These are phyloP conservation scores for Elaeidobius kamerunicus DNA, from an alignment of 2,888 invertebrate genomes.

Conservation along the genomic window DNA sequence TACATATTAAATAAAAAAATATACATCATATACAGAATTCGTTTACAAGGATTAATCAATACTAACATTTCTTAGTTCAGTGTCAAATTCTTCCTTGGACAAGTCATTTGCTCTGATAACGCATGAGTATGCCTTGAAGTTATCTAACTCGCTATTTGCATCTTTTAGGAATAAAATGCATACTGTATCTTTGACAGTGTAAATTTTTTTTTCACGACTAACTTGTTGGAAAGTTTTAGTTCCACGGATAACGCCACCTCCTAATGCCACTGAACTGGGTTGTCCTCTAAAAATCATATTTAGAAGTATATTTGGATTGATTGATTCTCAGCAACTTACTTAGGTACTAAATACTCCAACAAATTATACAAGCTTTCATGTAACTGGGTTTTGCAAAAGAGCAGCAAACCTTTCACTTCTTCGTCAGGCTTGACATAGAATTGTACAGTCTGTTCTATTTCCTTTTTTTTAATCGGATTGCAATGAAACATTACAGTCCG, in stretches of 20 bases:
- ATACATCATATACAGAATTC: too few relatives aligned
- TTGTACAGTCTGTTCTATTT: slow-evolving; percentile 27
- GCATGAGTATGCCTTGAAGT: slow-evolving; percentile 41
- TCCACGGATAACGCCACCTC: slow-evolving; percentile 41
- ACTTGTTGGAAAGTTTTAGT: slow-evolving; percentile 36
- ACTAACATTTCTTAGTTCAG: slow-evolving; percentile 38
- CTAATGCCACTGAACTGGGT: slow-evolving; percentile 38
- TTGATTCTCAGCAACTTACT: too few relatives aligned
- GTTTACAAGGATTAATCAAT: slow-evolving; percentile 1
- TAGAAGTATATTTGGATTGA: neutral
- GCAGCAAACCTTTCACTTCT: slow-evolving; percentile 37
- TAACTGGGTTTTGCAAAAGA: slow-evolving; percentile 37
- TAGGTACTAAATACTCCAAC: slow-evolving; percentile 35
- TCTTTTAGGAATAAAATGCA: slow-evolving; percentile 40
- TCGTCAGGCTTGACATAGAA: slow-evolving; percentile 35
- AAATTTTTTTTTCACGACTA: slow-evolving; percentile 28
- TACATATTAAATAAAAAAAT: too few relatives aligned
- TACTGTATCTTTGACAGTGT: slow-evolving; percentile 34
- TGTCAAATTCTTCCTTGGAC: slow-evolving; percentile 38
- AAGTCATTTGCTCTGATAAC: slow-evolving; percentile 40
- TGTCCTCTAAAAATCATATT: slow-evolving; percentile 33
- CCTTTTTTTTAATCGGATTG: slow-evolving; percentile 33
- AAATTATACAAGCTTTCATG: slow-evolving; percentile 34
- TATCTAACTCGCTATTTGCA: slow-evolving; percentile 29
- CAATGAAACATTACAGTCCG: slow-evolving; percentile 39